Percentiles rank a stretch among this genome's conserved stretches.
Conservation (phyloP, 2,797 vertebrate genomes). For the Lycodopsis pacificus region DNA sequence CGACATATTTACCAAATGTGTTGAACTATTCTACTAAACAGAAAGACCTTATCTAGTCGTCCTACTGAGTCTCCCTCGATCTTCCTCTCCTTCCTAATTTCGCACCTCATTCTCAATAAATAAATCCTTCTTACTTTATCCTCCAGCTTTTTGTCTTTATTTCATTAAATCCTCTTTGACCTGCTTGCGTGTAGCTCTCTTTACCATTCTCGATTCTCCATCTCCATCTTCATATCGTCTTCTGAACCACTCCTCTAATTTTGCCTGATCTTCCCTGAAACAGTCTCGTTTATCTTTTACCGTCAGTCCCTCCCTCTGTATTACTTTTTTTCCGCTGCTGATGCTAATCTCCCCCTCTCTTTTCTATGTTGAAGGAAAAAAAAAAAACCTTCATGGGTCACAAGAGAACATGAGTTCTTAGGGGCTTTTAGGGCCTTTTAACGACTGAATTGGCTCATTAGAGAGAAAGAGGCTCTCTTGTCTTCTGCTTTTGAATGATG, state of each 20-base stretch:
- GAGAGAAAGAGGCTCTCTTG: slow-evolving; percentile 37
- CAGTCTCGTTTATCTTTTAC: slow-evolving; percentile 8
- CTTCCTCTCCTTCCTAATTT: slow-evolving; percentile 11
- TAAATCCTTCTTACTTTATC: slow-evolving; percentile 16
- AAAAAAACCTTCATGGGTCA: slow-evolving; percentile 8
- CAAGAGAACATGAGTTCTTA: slow-evolving; percentile 15
- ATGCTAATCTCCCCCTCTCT: neutral
- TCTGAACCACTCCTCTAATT: slow-evolving; percentile 1
- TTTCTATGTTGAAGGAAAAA: neutral
- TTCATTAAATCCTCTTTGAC: slow-evolving; percentile 27
- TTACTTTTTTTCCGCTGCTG: neutral
- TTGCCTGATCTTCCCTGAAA: slow-evolving; percentile 8
- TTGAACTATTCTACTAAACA: slow-evolving; percentile 3
- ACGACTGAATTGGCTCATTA: slow-evolving; percentile 52
- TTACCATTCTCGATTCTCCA: neutral
- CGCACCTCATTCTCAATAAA: slow-evolving; percentile 13
- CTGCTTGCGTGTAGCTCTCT: slow-evolving; percentile 4
- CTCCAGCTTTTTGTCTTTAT: slow-evolving; percentile 1
- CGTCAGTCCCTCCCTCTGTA: neutral
- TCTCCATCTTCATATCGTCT: neutral
- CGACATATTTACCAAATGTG: neutral
- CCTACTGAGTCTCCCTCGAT: neutral
- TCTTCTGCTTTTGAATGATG: slow-evolving; percentile 59
- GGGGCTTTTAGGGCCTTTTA: slow-evolving; percentile 42
- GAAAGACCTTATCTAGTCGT: neutral